Evolutionary conservation across 1,140 invertebrate genomes (phyloP), one percentile per base, ranked within the genome.

Genomic region (Mylabris phalerata): DNA sequence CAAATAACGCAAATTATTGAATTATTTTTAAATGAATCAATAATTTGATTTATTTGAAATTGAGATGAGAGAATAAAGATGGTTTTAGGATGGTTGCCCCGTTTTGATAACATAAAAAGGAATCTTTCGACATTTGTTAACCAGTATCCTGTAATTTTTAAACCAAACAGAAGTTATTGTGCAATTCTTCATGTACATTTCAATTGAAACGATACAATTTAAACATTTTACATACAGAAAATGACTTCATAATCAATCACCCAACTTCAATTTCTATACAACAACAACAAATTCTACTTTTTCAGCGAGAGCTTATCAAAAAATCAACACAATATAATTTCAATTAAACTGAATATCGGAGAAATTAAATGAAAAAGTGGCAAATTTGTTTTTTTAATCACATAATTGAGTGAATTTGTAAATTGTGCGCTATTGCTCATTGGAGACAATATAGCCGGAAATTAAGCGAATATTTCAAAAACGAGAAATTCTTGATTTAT

Each of bases 361-460:
- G 10, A 42, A 4, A 19, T 19, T 19, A 6, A 42, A 42, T 42
- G 41, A 42, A 42, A 42, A 42, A 42, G 9, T 42, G 11, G 41
- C 4, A 42, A 9, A 42, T n/a, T n/a, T 42, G 41, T n/a, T n/a
- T 42, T 42, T 50, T 45, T 4, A 32, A 43, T 48, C 32, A 3
- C 32, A 32, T 32, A 32, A 32, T 32, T 32, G 1, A 7, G 19
- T 19, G 19, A 19, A 27, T 48, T 39, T 39, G 26, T 45, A 61
- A 42, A n/a, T 42, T n/a, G 49, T 52, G 61, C 54, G 57, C 58
- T 63, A 43, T 62, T 65, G 61, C 60, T 65, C 61, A 65, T 65
- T 60, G 45, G 59, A 65, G 61, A 65, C 60, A 65, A 65, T 65
- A 65, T 63, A 65, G 61, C 58, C 51, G 11, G 52, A 55, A 50